Conservation (phyloP, 2,888 invertebrate genomes). For the Hydraecia micacea region DNA sequence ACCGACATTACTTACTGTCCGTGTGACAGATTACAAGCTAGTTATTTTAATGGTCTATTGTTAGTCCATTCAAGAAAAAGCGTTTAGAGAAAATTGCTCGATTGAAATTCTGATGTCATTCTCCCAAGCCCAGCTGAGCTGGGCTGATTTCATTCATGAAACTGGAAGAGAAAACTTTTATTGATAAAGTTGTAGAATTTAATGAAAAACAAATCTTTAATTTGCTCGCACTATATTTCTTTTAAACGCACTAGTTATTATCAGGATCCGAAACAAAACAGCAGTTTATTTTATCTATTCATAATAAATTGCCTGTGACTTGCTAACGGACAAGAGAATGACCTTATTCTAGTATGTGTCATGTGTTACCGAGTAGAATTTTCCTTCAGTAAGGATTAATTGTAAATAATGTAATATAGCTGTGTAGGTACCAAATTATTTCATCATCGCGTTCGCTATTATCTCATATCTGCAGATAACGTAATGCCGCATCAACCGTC, state of each 20-base stretch:
- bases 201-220: background rate
- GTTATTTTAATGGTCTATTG: constrained; percentile 40
- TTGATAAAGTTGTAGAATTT: background rate
- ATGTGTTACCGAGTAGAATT: constrained; percentile 29
- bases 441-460: constrained; percentile 43
- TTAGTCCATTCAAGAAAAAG: constrained; percentile 54
- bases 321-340: constrained; percentile 20
- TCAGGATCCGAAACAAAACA: constrained; percentile 18
- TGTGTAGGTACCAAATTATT: constrained; percentile 38
- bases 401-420: constrained; percentile 17
- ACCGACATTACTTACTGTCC: constrained; percentile 53
- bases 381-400: constrained; percentile 32
- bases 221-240: background rate
- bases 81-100: constrained; percentile 11
- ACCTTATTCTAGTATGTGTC: constrained; percentile 45
- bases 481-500: constrained; percentile 32
- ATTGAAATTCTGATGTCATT: constrained; percentile 17
- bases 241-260: background rate
- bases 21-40: constrained; percentile 57
- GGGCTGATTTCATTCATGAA: constrained; percentile 8
- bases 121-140: background rate
- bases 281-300: constrained; percentile 13
- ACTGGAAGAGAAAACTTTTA: background rate
- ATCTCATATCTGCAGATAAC: constrained; percentile 51
- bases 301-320: constrained; percentile 10